Percentiles rank a stretch among this genome's conserved stretches.
These are phyloP conservation scores for Anagrus nilaparvatae DNA, from an alignment of 1,140 invertebrate species.

Conservation along the genomic window DNA sequence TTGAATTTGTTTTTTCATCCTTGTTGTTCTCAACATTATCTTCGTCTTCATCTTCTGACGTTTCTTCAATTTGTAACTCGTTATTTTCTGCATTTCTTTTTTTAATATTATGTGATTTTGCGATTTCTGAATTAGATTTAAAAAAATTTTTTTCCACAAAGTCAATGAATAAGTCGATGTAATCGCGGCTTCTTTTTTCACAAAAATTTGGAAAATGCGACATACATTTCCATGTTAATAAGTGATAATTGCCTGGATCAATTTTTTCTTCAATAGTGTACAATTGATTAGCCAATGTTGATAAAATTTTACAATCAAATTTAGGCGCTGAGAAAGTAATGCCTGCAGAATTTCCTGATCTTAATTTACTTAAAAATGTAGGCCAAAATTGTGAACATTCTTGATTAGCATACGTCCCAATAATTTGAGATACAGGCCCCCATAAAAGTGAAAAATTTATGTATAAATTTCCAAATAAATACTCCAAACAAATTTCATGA, in stretches of 20 bases:
- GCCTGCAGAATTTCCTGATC: constrained; percentile 15
- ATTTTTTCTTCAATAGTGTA: constrained; percentile 43
- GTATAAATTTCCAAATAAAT: constrained; percentile 72
- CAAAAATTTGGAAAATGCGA: constrained; percentile 57
- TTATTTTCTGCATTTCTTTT: constrained; percentile 26
- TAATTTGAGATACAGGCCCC: constrained; percentile 67
- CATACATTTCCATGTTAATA: constrained; percentile 73
- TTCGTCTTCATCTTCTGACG: constrained; percentile 31
- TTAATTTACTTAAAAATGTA: constrained; percentile 55
- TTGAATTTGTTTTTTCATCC: constrained; percentile 14
- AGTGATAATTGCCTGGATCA: constrained; percentile 65
- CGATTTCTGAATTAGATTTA: constrained; percentile 40
- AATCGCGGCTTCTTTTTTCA: constrained; percentile 67
- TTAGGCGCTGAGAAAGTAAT: constrained; percentile 8
- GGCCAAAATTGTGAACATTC: constrained; percentile 65
- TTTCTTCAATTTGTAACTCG: constrained; percentile 25
- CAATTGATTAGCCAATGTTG: constrained; percentile 17
- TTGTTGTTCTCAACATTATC: constrained; percentile 15
- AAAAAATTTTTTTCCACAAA: constrained; percentile 58
- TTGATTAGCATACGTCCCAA: constrained; percentile 62
- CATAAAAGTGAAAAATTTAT: constrained; percentile 82
- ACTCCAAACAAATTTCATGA: constrained; percentile 55
- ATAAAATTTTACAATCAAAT: constrained; percentile 27
- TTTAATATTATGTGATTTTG: constrained; percentile 41
- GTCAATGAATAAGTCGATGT: constrained; percentile 65